Evolutionary conservation across 2,797 vertebrate genomes (phyloP), one percentile per base, ranked within the genome.

Genomic region (Acipenser transmontanus): DNA sequence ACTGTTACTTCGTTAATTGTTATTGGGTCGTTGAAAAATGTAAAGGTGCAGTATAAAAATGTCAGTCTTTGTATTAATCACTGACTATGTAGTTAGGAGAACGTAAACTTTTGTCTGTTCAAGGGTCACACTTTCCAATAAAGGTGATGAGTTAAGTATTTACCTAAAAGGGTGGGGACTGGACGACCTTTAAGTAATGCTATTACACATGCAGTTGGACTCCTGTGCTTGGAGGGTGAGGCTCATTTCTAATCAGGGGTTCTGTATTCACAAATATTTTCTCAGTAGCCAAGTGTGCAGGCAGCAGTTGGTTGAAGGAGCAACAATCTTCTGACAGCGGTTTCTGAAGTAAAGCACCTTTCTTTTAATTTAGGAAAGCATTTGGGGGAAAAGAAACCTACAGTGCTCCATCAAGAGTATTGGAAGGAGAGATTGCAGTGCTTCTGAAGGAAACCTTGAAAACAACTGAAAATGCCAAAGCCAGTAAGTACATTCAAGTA

Each of bases 391-490:
- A 74, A 71, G 79, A 49, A 70, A 6, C 51, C 1, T 70, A 74
- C 66, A 67, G 49, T 47, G 6, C 50, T 63, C 13, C 67, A 9
- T 54, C 67, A 66, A 78, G 60, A 64, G 70, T 50, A 68, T 66
- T 70, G 71, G 66, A 72, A 78, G 77, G 69, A 60, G 66, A 51
- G 66, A 68, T 76, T 63, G 60, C 64, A 67, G 68, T 71, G 72
- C 66, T 67, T 71, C 69, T 48, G 61, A 49, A 54, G 69, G 70
- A 69, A 60, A 68, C 63, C 64, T 69, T 14, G 72, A 66, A 68
- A 75, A 77, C 75, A 66, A 77, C 76, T 68, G 54, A 87, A 82
- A 66, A 91, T 91, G 89, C 89, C 89, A 3, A 91, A 89, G 85
- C 81, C 88, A 72, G 89, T 91, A 67, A 85, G 87, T 76, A 69